Conservation (phyloP, 1,140 invertebrate species). For the Carcinoscorpius rotundicauda region DNA sequence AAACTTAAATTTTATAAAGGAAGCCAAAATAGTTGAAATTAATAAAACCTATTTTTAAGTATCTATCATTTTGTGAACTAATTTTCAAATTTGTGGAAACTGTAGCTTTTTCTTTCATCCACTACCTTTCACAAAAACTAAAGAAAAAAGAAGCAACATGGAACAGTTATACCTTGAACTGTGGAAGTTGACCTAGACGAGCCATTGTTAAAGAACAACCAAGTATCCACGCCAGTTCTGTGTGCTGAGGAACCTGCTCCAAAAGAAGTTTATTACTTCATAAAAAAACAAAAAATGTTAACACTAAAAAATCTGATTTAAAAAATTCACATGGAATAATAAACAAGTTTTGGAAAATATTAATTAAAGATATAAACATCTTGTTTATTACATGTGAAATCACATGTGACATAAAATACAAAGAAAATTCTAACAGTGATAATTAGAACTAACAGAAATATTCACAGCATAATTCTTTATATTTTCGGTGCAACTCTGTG, state of each 20-base stretch:
- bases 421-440: no score
- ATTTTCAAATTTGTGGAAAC: not conserved
- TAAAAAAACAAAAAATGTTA: not conserved
- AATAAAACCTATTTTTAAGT: constrained; percentile 6
- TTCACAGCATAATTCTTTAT: no score
- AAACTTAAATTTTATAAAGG: not conserved
- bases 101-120: not conserved
- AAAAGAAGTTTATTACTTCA: constrained; percentile 5
- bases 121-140: constrained; percentile 7
- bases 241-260: constrained; percentile 55
- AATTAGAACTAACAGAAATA: no score
- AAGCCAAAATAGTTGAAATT: not conserved
- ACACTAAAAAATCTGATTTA: no score
- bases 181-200: constrained; percentile 67
- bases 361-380: no score
- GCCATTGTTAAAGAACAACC: constrained; percentile 71
- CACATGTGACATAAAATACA: no score
- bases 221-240: constrained; percentile 81
- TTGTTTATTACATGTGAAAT: no score
- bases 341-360: no score
- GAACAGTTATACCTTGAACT: constrained; percentile 53
- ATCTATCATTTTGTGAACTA: not conserved
- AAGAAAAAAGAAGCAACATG: constrained; percentile 5
- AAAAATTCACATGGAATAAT: no score
- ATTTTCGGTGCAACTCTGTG: no score